Evolutionary conservation across 35 echinoderm and acorn worm genomes (phyloP).

Genomic region (Stichopus chloronotus): DNA sequence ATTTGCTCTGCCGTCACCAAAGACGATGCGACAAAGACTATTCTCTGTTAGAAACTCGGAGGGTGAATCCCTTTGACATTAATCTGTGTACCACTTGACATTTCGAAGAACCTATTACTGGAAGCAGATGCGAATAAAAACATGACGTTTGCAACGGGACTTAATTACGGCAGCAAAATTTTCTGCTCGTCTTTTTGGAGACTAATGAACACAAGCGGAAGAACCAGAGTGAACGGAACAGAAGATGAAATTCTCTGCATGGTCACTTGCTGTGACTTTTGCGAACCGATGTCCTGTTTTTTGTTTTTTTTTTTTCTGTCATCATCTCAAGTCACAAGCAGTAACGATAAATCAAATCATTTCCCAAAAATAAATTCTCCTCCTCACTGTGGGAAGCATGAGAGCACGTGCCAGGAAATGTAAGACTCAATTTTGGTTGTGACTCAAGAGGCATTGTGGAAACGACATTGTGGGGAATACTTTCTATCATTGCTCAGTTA

Average conservation of each 20-base stretch:
- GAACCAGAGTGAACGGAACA: background rate
- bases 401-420: too few relatives aligned
- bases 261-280: too few relatives aligned
- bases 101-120: slow-evolving; percentile 8
- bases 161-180: slow-evolving; percentile 10
- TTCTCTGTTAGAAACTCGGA: background rate
- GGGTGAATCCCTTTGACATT: slow-evolving; percentile 4
- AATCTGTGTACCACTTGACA: slow-evolving; percentile 22
- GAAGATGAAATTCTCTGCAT: background rate
- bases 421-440: too few relatives aligned
- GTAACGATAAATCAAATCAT: background rate
- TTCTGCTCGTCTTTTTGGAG: background rate
- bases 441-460: too few relatives aligned
- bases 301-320: too few relatives aligned
- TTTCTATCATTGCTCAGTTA: too few relatives aligned
- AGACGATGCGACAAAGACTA: background rate
- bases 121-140: background rate
- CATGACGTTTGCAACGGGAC: slow-evolving; percentile 16
- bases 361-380: background rate
- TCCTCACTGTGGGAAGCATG: too few relatives aligned
- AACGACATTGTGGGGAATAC: too few relatives aligned
- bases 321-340: background rate
- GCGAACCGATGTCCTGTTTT: too few relatives aligned
- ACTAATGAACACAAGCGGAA: background rate
- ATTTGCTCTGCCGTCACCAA: background rate